Evolutionary conservation across 2,797 vertebrate species (phyloP).

Genomic region (Hylomyscus alleni): DNA sequence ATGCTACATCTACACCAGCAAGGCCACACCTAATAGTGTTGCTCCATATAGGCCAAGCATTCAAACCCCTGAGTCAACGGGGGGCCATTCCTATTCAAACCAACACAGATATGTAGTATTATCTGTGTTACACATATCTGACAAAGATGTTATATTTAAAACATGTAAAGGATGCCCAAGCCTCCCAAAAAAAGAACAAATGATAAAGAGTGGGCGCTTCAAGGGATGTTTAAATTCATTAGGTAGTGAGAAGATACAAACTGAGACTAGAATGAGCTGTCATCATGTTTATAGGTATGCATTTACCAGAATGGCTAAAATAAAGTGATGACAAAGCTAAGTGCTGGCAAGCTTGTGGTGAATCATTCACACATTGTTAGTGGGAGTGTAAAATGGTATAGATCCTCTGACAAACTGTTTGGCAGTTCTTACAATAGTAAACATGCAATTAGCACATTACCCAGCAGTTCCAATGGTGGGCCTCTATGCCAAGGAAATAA

Average conservation of each 20-base stretch:
- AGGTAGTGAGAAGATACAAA: constrained; percentile 1
- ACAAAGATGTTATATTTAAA: neutral
- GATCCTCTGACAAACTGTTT: neutral
- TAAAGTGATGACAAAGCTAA: constrained; percentile 2
- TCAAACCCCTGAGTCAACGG: neutral
- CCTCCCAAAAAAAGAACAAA: neutral
- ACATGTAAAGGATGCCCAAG: neutral
- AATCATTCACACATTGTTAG: neutral
- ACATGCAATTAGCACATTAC: constrained; percentile 25
- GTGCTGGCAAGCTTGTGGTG: neutral
- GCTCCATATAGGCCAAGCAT: neutral
- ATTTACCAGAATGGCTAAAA: constrained; percentile 47
- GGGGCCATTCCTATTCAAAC: neutral
- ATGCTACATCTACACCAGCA: neutral
- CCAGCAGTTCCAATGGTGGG: neutral
- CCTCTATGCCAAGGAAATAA: constrained; percentile 36
- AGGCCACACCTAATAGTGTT: neutral
- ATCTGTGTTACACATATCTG: neutral
- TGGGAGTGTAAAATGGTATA: neutral
- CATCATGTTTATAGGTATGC: neutral
- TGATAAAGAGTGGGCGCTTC: neutral
- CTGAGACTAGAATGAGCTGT: constrained; percentile 34
- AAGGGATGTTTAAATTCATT: constrained; percentile 1
- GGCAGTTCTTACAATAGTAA: constrained; percentile 15
- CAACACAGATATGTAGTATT: neutral